Conservation (phyloP, 2,113 vertebrate genomes). For the Melanerpes aurifrons region DNA sequence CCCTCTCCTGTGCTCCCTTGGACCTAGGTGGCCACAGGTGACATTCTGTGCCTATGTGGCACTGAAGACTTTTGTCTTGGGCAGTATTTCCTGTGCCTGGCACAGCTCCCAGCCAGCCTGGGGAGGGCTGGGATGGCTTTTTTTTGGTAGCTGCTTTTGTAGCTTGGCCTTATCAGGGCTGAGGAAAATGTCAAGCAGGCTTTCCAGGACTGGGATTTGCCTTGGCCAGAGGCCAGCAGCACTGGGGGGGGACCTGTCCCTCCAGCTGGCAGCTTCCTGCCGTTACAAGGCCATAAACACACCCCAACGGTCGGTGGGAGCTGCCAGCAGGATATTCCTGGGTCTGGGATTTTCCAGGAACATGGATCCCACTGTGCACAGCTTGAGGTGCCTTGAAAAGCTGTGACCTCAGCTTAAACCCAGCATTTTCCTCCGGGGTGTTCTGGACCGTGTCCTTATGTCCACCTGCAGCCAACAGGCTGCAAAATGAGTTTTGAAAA, state of each 20-base stretch:
- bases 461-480: neutral
- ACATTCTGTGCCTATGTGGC: fast-evolving
- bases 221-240: conserved; percentile 8
- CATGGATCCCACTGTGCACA: fast-evolving
- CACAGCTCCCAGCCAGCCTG: fast-evolving
- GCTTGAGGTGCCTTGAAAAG: neutral
- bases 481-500: neutral
- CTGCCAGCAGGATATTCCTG: fast-evolving
- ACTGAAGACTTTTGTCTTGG: neutral
- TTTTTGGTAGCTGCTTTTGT: neutral
- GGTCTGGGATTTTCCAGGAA: neutral
- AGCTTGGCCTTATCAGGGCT: neutral
- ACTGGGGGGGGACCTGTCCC: neutral
- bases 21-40: neutral
- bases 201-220: neutral
- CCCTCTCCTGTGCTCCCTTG: neutral
- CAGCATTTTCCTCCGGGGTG: neutral
- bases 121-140: neutral
- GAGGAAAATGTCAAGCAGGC: neutral
- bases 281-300: neutral
- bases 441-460: no score
- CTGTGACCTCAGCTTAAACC: neutral
- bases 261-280: neutral
- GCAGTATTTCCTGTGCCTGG: fast-evolving
- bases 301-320: neutral